Evolutionary conservation across 1,140 invertebrate genomes (phyloP).

Genomic region (Himalopsyche phryganea): DNA sequence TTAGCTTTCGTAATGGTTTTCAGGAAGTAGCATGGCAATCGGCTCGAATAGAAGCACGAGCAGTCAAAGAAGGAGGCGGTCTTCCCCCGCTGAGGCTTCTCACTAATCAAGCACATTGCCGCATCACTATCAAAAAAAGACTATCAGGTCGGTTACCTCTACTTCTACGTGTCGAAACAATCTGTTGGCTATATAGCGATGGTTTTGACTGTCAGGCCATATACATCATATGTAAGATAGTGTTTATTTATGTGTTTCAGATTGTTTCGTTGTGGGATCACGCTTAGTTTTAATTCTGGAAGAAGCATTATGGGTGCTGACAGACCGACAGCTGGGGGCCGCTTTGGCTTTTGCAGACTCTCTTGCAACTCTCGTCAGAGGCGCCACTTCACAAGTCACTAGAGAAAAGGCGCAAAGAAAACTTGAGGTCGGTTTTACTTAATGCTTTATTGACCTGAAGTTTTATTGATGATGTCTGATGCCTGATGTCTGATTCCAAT

Average conservation of each 20-base stretch:
- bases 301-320: constrained; percentile 96
- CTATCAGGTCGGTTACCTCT: constrained; percentile 63
- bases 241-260: constrained; percentile 52
- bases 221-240: too few species aligned
- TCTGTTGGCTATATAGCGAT: too few species aligned
- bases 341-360: constrained; percentile 93
- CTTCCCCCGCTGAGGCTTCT: constrained; percentile 88
- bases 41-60: constrained; percentile 87
- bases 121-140: constrained; percentile 95
- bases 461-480: background rate
- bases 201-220: too few species aligned
- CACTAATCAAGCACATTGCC: constrained; percentile 91
- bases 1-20: constrained; percentile 2
- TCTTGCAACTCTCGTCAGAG: constrained; percentile 78
- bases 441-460: background rate
- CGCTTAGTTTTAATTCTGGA: constrained; percentile 90
- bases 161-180: too few species aligned
- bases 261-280: constrained; percentile 90
- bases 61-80: constrained; percentile 73
- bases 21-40: constrained; percentile 94
- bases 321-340: constrained; percentile 93
- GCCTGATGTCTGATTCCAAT: background rate
- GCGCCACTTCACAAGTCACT: constrained; percentile 76
- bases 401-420: constrained; percentile 87
- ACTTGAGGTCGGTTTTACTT: constrained; percentile 63